phyloP scores from a whole-genome alignment of 2,888 invertebrate genomes.

The Lycophotia porphyrea region DNA sequence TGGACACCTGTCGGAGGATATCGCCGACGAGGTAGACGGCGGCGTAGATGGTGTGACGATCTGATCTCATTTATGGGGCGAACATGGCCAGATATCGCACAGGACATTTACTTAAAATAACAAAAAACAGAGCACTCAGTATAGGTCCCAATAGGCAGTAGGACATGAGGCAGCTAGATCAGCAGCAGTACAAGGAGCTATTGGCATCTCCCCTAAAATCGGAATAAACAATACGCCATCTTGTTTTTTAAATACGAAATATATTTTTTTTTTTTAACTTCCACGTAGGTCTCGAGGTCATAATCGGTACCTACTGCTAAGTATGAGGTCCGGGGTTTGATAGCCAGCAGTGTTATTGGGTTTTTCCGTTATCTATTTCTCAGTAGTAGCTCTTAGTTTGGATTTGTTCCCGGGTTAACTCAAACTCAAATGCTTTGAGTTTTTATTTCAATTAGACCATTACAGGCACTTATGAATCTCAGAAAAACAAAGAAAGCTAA shows the following conservation, averaged over 20 bases:
- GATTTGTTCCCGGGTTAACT: not conserved
- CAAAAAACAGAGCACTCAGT: conserved; percentile 8
- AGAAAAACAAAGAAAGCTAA: no score
- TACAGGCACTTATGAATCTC: no score
- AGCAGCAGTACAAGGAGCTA: not conserved
- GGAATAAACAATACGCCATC: not conserved
- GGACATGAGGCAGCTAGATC: not conserved
- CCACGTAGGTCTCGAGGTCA: not conserved
- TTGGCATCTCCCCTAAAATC: not conserved
- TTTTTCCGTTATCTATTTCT: not conserved
- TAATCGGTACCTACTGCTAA: not conserved
- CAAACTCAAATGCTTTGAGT: no score
- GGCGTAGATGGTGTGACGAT: no score
- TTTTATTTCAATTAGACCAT: no score
- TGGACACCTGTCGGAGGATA: no score
- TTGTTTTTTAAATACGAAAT: not conserved
- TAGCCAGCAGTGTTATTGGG: not conserved
- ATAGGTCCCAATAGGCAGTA: not conserved
- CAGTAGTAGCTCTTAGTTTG: not conserved
- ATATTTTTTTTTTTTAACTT: not conserved
- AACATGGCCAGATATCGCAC: no score
- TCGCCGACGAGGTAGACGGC: no score
- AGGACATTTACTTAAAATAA: conserved; percentile 32
- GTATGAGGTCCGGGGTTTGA: not conserved
- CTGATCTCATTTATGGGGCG: no score